Conservation (phyloP, 2,888 invertebrate genomes). For the Crocallis elinguaria region DNA sequence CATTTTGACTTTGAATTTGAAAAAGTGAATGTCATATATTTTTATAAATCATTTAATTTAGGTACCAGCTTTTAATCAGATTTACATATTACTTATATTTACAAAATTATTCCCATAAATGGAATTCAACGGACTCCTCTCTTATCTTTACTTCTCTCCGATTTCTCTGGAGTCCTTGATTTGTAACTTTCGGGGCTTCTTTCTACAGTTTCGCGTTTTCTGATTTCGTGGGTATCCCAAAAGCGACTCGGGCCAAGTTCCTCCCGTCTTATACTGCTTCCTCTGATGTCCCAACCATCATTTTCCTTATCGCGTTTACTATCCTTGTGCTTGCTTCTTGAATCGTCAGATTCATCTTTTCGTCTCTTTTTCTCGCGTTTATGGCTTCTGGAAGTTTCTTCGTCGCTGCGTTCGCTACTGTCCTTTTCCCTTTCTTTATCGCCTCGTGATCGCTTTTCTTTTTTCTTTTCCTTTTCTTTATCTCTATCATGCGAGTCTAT, state of each 20-base stretch:
- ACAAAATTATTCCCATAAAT: conserved; percentile 5
- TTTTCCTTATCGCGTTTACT: conserved; percentile 29
- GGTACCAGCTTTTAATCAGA: conserved; percentile 25
- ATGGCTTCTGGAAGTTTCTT: conserved; percentile 28
- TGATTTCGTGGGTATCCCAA: conserved; percentile 47
- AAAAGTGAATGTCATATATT: too few species aligned
- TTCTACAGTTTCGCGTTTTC: conserved; percentile 35
- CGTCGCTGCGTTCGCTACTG: conserved; percentile 19
- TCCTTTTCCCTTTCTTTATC: conserved; percentile 18
- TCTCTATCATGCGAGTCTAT: conserved; percentile 11
- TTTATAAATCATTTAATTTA: too few species aligned
- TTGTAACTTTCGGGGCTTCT: conserved; percentile 21
- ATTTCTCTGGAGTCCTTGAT: conserved; percentile 1
- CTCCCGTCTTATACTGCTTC: conserved; percentile 38
- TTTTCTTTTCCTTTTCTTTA: conserved; percentile 7
- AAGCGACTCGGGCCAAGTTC: conserved; percentile 40
- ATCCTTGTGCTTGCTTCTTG: conserved; percentile 11
- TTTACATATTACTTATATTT: conserved; percentile 25
- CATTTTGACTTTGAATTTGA: too few species aligned
- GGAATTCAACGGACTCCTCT: conserved; percentile 29
- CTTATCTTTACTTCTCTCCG: conserved; percentile 16
- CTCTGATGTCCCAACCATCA: conserved; percentile 52
- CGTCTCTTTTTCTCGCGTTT: conserved; percentile 23
- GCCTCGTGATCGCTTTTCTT: conserved; percentile 7
- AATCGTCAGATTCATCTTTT: conserved; percentile 16